Percentiles rank a stretch among this genome's conserved stretches.
Evolutionary conservation across 2,797 vertebrate species (phyloP).

Genomic region (Heliangelus exortis): DNA sequence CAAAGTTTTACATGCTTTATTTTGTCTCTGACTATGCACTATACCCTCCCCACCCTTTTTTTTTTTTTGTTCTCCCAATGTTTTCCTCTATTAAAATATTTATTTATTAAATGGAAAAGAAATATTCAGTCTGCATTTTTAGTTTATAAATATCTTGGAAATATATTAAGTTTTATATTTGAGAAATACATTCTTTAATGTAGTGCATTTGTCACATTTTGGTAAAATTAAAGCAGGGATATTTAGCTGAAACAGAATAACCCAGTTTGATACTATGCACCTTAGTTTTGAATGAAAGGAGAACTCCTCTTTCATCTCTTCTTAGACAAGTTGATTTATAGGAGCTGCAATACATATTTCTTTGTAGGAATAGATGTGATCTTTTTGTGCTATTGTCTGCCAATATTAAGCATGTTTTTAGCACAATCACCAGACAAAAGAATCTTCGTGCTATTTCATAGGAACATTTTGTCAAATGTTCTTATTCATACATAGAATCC

Average conservation of each 20-base stretch:
- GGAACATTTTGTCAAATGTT: background rate
- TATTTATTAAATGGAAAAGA: background rate
- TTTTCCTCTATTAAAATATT: background rate
- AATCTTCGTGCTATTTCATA: background rate
- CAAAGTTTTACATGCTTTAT: background rate
- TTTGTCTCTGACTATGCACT: background rate
- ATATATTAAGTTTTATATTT: background rate
- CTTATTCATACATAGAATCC: background rate
- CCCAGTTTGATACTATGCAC: background rate
- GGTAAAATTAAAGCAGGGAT: background rate
- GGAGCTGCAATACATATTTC: background rate
- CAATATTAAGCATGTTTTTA: background rate
- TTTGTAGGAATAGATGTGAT: background rate
- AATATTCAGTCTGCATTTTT: background rate
- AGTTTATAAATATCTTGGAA: background rate
- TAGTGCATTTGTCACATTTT: background rate
- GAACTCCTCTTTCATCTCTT: conserved; percentile 65
- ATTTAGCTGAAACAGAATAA: conserved; percentile 10
- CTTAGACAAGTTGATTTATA: conserved; percentile 75
- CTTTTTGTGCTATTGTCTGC: background rate
- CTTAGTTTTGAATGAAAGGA: background rate
- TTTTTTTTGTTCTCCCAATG: background rate
- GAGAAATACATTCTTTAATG: background rate
- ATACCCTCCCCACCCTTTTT: background rate
- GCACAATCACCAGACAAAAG: background rate